Evolutionary conservation across 2,797 vertebrate species (phyloP).

Genomic region (Sus cebifrons): DNA sequence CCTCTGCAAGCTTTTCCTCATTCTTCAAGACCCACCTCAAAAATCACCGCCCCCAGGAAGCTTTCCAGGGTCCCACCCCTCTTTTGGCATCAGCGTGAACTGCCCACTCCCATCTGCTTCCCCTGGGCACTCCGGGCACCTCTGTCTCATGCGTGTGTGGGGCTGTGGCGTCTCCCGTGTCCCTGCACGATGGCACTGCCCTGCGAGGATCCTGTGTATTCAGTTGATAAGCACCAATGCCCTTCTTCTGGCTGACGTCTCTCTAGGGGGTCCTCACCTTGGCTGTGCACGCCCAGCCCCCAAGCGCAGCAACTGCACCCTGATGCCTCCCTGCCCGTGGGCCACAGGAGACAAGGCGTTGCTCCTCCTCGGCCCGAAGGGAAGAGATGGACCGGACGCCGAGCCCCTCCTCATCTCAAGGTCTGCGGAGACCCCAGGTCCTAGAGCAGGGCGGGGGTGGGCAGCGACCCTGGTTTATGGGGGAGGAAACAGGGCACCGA

Average conservation of each 20-base stretch:
- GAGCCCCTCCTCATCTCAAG: rapidly evolving
- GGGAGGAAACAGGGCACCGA: neutral
- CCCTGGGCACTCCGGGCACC: neutral
- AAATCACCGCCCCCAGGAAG: conserved; percentile 22
- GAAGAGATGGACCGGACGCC: rapidly evolving
- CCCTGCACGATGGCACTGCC: rapidly evolving
- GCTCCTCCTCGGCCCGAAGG: neutral
- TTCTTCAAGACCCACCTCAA: neutral
- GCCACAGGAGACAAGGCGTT: rapidly evolving
- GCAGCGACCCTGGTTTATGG: rapidly evolving
- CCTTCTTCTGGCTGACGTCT: rapidly evolving
- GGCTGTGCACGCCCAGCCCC: neutral
- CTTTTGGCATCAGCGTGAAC: rapidly evolving
- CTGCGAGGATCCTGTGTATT: rapidly evolving
- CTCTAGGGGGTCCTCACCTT: rapidly evolving
- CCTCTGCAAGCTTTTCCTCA: neutral
- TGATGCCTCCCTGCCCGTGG: neutral
- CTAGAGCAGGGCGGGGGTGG: neutral
- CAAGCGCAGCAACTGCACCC: rapidly evolving
- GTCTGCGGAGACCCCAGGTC: rapidly evolving
- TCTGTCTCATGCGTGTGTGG: rapidly evolving
- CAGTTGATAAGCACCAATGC: rapidly evolving
- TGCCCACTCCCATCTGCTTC: neutral
- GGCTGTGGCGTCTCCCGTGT: neutral
- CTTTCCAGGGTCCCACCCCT: neutral